Evolutionary conservation across 2,888 invertebrate species (phyloP).

Genomic region (Hedya salicella): DNA sequence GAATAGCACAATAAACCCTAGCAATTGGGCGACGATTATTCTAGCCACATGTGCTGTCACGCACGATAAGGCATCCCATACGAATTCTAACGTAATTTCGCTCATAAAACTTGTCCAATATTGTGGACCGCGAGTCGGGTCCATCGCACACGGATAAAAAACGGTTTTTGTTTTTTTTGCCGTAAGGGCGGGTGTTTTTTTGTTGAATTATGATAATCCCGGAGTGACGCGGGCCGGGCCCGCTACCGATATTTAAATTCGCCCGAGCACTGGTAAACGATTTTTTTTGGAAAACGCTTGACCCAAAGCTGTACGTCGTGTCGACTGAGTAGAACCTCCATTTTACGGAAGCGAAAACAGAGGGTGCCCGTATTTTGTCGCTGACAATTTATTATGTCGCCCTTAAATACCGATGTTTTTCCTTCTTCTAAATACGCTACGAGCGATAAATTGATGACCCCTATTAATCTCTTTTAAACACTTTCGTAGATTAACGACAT

Average conservation of each 20-base stretch:
- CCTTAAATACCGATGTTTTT: conserved; percentile 45
- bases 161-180: conserved; percentile 68
- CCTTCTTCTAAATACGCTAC: conserved; percentile 37
- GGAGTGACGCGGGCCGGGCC: conserved; percentile 70
- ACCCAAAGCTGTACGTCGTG: conserved; percentile 44
- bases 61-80: conserved; percentile 18
- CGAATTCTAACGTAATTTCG: conserved; percentile 47
- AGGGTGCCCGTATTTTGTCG: conserved; percentile 55
- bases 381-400: conserved; percentile 48
- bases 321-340: conserved; percentile 56
- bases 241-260: conserved; percentile 80
- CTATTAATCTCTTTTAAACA: conserved; percentile 42
- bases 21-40: conserved; percentile 3
- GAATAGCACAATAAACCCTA: background rate
- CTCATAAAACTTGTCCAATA: conserved; percentile 68
- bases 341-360: conserved; percentile 59
- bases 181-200: conserved; percentile 70
- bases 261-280: conserved; percentile 61
- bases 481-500: conserved; percentile 31
- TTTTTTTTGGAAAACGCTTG: conserved; percentile 54
- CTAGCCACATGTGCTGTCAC: conserved; percentile 6
- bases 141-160: conserved; percentile 66
- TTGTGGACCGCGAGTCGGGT: conserved; percentile 68
- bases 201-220: conserved; percentile 80
- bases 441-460: conserved; percentile 41